Percentiles rank a stretch among this genome's conserved stretches.
Conservation (phyloP, 2,797 vertebrate species). For the Pseudocheirus occidentalis region DNA sequence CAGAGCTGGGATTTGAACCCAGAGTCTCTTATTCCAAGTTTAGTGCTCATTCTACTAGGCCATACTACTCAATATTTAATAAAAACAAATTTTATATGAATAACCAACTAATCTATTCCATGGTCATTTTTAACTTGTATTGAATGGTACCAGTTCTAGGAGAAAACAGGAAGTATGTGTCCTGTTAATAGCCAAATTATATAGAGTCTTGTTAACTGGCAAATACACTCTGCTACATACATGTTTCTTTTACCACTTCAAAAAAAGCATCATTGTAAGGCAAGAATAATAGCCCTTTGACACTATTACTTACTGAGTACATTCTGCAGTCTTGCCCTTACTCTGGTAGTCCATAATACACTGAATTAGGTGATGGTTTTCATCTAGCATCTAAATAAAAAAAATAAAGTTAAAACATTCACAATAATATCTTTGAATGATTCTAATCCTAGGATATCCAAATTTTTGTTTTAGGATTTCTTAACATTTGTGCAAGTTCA, state of each 20-base stretch:
- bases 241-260: not conserved
- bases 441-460: not conserved
- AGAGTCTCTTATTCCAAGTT: not conserved
- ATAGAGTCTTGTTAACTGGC: not conserved
- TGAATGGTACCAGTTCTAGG: not conserved
- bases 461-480: not conserved
- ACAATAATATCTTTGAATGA: not conserved
- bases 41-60: not conserved
- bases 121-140: not conserved
- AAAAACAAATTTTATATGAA: not conserved
- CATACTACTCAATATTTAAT: not conserved
- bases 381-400: conserved; percentile 93
- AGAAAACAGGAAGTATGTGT: not conserved
- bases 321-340: conserved; percentile 97
- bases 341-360: conserved; percentile 99
- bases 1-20: not conserved
- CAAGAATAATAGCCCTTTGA: not conserved
- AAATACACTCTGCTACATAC: not conserved
- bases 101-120: not conserved
- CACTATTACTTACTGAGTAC: conserved; percentile 92
- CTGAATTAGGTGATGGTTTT: conserved; percentile 98
- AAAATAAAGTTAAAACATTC: not conserved
- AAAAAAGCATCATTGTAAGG: not conserved
- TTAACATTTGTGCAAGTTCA: not conserved
- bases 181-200: not conserved